phyloP scores from a whole-genome alignment of 92 coral and sea anemone genomes.

The Umimayanthus kanabou region DNA sequence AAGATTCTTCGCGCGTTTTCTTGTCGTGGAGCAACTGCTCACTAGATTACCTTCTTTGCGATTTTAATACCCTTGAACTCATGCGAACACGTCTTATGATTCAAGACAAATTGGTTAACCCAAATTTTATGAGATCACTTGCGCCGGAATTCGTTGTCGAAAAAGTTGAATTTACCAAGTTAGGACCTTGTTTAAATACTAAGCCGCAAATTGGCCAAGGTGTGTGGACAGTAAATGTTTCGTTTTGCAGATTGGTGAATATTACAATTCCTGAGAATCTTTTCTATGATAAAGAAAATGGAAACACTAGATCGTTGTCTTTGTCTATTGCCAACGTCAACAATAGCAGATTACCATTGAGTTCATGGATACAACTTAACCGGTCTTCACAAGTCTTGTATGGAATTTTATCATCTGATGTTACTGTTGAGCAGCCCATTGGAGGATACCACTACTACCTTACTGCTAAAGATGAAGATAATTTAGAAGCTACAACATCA shows the following conservation, averaged over 20 bases:
- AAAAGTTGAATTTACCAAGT: conserved; percentile 9
- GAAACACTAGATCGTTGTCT: conserved; percentile 34
- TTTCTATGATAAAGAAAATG: conserved; percentile 54
- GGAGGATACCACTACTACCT: conserved; percentile 42
- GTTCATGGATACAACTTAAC: conserved; percentile 53
- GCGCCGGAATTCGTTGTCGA: conserved; percentile 45
- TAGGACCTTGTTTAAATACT: conserved; percentile 54
- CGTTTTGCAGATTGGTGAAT: conserved; percentile 32
- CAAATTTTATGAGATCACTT: conserved; percentile 41
- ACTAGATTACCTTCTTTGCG: conserved; percentile 42
- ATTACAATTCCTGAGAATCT: conserved; percentile 31
- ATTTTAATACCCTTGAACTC: conserved; percentile 27
- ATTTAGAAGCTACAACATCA: conserved; percentile 14
- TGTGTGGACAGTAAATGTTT: conserved; percentile 23
- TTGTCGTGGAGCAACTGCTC: conserved; percentile 55
- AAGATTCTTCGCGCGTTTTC: not conserved
- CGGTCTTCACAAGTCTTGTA: conserved; percentile 34
- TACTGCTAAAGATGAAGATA: conserved; percentile 40
- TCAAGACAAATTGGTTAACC: conserved; percentile 27
- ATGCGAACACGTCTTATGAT: conserved; percentile 18
- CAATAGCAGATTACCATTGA: conserved; percentile 25
- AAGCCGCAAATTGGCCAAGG: conserved; percentile 16
- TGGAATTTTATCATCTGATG: conserved; percentile 42
- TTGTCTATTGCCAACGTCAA: conserved; percentile 25
- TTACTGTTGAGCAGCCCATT: conserved; percentile 21